These are phyloP conservation scores for human DNA, from an alignment of 2,113 vertebrate genomes.

Conservation along the genomic window DNA sequence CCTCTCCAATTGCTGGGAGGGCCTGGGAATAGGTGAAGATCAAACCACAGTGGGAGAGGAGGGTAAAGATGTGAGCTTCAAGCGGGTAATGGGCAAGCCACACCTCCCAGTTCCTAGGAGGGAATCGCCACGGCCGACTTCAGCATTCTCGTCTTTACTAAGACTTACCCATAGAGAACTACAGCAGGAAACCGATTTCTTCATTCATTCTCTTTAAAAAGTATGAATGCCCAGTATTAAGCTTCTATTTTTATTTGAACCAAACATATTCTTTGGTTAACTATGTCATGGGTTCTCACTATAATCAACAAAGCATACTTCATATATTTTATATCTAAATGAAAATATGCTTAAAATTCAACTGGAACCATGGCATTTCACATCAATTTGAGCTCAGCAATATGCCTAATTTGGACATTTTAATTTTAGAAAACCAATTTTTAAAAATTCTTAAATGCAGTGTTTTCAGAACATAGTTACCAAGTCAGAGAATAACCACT, in stretches of 20 bases:
- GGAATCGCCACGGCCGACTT: not conserved
- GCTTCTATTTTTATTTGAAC: constrained; percentile 58
- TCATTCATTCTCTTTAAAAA: not conserved
- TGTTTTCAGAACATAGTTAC: constrained; percentile 52
- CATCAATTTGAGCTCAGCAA: constrained; percentile 37
- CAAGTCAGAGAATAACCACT: constrained; percentile 46
- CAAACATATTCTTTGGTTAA: constrained; percentile 71
- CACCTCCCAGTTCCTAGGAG: not conserved
- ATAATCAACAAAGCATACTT: not conserved
- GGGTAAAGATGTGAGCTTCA: not conserved
- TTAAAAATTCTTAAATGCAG: constrained; percentile 54
- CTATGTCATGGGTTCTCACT: constrained; percentile 31
- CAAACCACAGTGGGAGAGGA: not conserved
- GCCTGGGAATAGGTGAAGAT: not conserved
- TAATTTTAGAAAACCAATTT: constrained; percentile 51
- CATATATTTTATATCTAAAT: constrained; percentile 27
- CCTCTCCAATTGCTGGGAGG: not conserved
- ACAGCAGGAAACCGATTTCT: not conserved
- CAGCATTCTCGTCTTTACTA: not conserved
- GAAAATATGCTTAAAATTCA: constrained; percentile 51
- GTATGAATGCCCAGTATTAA: not conserved
- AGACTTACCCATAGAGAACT: not conserved
- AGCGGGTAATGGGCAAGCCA: not conserved
- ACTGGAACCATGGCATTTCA: constrained; percentile 32
- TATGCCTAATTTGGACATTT: constrained; percentile 42